A percentile compares a stretch with the other conserved stretches of the same genome.
phyloP scores from a whole-genome alignment of 2,113 vertebrate genomes.

The human (Homo sapiens) region DNA sequence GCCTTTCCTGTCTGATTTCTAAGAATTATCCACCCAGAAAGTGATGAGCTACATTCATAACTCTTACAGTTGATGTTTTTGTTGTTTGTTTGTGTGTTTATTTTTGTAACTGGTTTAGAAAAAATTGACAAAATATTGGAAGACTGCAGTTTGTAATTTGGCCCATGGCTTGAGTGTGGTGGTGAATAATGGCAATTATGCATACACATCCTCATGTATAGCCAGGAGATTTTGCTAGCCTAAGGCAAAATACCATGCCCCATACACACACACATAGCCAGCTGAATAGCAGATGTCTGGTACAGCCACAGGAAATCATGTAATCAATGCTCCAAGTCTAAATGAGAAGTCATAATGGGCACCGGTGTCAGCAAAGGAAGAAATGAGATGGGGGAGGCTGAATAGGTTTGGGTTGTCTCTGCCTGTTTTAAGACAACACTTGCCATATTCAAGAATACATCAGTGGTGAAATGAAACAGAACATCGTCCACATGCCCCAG shows the following conservation, averaged over 20 bases:
- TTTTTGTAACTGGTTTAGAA: neutral
- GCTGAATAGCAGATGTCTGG: neutral
- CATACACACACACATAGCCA: fast-evolving
- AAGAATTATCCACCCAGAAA: neutral
- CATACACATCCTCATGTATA: neutral
- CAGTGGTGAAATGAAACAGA: too few species aligned
- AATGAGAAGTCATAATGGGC: too few species aligned
- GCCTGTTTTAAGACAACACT: neutral
- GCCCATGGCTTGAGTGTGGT: neutral
- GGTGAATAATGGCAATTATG: neutral
- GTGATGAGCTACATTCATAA: neutral
- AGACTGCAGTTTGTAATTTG: neutral
- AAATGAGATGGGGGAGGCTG: neutral
- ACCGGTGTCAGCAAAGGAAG: neutral
- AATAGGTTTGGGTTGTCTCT: neutral
- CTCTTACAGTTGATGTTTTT: neutral
- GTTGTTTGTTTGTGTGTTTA: neutral
- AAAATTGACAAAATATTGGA: neutral
- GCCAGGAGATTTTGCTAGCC: neutral
- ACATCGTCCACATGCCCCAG: neutral
- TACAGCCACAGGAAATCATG: neutral
- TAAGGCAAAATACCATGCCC: neutral
- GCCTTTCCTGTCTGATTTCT: neutral
- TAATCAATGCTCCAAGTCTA: neutral
- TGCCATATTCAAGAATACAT: neutral